Conservation (phyloP, 2,888 invertebrate genomes). For the Adela reaumurella region DNA sequence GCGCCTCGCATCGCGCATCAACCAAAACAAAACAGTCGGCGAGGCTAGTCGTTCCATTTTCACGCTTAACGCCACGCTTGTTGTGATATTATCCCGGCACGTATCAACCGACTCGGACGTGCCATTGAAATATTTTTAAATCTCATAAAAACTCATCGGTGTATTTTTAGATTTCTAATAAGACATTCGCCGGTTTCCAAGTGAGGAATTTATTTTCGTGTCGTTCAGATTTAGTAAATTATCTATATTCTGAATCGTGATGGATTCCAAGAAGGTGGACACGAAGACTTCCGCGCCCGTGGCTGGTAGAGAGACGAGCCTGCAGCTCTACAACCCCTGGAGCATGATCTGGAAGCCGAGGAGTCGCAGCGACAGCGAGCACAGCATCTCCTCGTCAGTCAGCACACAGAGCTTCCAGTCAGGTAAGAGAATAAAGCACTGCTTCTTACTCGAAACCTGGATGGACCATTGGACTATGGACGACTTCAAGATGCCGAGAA, state of each 20-base stretch:
- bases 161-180: too few relatives aligned
- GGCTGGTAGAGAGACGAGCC: constrained; percentile 8
- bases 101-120: not conserved
- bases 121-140: not conserved
- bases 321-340: constrained; percentile 35
- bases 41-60: too few relatives aligned
- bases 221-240: too few relatives aligned
- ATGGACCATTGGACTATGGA: too few relatives aligned
- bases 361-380: constrained; percentile 42
- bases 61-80: not conserved
- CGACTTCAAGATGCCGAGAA: too few relatives aligned
- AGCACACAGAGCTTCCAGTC: constrained; percentile 28
- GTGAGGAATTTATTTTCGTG: too few relatives aligned
- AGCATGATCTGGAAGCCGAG: constrained; percentile 39
- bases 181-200: too few relatives aligned
- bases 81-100: not conserved
- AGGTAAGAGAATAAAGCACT: constrained; percentile 21
- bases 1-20: not conserved
- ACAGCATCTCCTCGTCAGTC: constrained; percentile 27
- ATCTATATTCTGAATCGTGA: constrained; percentile 12
- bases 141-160: too few relatives aligned
- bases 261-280: constrained; percentile 34
- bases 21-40: not conserved
- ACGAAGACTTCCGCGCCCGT: constrained; percentile 23
- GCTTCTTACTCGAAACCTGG: too few relatives aligned